A percentile compares a stretch with the other conserved stretches of the same genome.
These are phyloP conservation scores for Turritopsis dohrnii DNA, from an alignment of 30 jellyfish, hydroid and myxozoan genomes.

Conservation along the genomic window DNA sequence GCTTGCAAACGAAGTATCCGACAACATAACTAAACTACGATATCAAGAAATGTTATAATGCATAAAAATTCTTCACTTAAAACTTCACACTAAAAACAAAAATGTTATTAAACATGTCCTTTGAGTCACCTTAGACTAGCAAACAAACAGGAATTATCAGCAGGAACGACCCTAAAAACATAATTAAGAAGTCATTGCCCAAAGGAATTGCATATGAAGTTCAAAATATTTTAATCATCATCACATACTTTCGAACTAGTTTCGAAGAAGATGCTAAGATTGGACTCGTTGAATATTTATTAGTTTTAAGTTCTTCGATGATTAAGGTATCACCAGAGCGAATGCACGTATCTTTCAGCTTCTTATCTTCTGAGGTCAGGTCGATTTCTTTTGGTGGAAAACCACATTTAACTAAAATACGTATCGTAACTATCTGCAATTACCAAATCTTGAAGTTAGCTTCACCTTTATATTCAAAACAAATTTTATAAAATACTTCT, in stretches of 20 bases:
- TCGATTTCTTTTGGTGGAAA: constrained; percentile 74
- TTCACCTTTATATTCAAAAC: too few relatives aligned
- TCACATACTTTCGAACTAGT: constrained; percentile 54
- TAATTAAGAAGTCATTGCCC: too few relatives aligned
- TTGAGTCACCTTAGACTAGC: constrained; percentile 71
- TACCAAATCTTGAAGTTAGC: too few relatives aligned
- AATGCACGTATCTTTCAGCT: constrained; percentile 11
- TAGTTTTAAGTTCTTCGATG: constrained; percentile 53
- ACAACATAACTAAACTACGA: constrained; percentile 21
- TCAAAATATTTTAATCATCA: too few relatives aligned
- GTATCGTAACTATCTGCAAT: too few relatives aligned
- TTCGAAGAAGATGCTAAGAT: neutral
- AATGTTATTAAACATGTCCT: neutral
- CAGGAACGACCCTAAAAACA: constrained; percentile 69
- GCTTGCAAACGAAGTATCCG: constrained; percentile 51
- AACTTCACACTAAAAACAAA: neutral
- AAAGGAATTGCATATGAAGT: too few relatives aligned
- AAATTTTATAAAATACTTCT: constrained; percentile 34
- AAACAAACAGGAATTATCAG: constrained; percentile 88
- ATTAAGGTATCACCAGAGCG: constrained; percentile 79
- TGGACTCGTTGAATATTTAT: neutral
- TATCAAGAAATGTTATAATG: neutral
- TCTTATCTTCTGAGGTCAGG: constrained; percentile 24
- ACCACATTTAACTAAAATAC: constrained; percentile 64
- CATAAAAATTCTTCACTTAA: too few relatives aligned